phyloP scores from a whole-genome alignment of 2,797 vertebrate species.

The Oceanodroma leucorhoa region DNA sequence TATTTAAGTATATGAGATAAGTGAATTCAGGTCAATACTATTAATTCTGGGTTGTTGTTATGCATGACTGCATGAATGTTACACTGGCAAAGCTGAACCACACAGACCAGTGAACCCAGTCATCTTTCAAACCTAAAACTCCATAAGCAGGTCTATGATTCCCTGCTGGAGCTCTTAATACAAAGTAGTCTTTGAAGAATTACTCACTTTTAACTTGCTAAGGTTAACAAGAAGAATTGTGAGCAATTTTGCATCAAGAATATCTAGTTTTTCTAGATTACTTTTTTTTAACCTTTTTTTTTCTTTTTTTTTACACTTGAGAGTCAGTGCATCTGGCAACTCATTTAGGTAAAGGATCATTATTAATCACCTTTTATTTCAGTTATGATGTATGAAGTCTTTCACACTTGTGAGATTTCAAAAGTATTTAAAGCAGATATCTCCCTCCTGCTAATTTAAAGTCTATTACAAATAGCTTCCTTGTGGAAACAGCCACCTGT shows the following conservation, averaged over 20 bases:
- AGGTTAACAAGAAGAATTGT: background rate
- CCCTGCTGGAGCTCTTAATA: background rate
- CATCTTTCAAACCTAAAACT: background rate
- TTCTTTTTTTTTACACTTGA: conserved; percentile 3
- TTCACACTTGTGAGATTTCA: conserved; percentile 73
- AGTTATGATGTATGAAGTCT: conserved; percentile 73
- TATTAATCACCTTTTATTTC: conserved; percentile 76
- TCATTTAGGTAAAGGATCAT: conserved; percentile 69
- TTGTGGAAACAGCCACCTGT: conserved; percentile 73
- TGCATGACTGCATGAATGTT: background rate
- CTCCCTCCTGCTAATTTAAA: conserved; percentile 73
- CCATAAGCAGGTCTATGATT: background rate
- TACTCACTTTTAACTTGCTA: background rate
- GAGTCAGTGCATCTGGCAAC: conserved; percentile 68
- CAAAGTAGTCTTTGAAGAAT: background rate
- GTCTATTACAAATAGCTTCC: conserved; percentile 68
- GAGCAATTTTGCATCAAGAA: background rate
- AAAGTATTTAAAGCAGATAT: conserved; percentile 66
- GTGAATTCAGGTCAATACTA: background rate
- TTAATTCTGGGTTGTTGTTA: background rate
- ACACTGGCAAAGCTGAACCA: background rate
- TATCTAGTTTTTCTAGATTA: background rate
- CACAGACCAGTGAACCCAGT: background rate
- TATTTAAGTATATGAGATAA: background rate
- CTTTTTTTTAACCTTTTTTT: background rate